phyloP scores from a whole-genome alignment of 1,140 invertebrate species.

The Trachymyrmex septentrionalis region DNA sequence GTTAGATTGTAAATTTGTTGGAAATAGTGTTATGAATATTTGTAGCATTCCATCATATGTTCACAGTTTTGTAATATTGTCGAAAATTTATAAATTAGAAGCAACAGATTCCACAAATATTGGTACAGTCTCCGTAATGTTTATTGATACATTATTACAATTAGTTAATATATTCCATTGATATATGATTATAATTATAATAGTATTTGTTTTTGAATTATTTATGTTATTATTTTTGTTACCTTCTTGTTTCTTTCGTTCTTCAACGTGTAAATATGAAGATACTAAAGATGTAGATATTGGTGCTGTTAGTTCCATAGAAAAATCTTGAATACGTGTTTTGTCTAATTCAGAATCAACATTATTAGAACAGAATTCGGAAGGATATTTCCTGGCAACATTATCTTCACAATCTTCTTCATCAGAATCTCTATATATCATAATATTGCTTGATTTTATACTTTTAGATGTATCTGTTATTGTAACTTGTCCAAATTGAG shows the following conservation, averaged over 20 bases:
- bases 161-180: conserved; percentile 42
- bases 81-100: background rate
- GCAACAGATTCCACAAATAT: background rate
- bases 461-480: background rate
- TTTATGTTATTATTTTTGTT: background rate
- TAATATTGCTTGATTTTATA: background rate
- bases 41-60: background rate
- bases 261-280: background rate
- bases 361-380: conserved; percentile 3
- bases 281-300: conserved; percentile 14
- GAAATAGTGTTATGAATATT: background rate
- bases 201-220: background rate
- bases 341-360: conserved; percentile 5
- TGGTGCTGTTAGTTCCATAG: conserved; percentile 55
- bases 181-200: background rate
- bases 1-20: conserved; percentile 4
- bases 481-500: background rate
- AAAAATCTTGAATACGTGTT: conserved; percentile 15
- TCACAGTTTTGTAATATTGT: background rate
- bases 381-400: background rate
- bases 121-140: conserved; percentile 53
- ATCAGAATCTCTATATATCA: conserved; percentile 16
- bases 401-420: background rate
- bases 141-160: conserved; percentile 41
- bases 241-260: background rate